Conservation (phyloP, 2,113 vertebrate genomes). For the Zosterops lateralis region DNA sequence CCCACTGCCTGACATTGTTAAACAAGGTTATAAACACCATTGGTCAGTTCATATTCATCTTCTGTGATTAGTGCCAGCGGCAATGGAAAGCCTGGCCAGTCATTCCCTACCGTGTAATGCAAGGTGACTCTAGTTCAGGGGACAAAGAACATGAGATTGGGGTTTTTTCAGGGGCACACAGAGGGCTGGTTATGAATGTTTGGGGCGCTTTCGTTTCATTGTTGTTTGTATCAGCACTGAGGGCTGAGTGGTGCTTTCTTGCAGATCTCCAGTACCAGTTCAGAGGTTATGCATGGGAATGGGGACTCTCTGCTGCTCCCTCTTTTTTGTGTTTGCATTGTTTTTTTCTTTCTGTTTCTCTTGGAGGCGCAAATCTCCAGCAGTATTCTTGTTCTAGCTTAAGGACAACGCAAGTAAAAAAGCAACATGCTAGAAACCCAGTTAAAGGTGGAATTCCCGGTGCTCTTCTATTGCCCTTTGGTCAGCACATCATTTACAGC, state of each 20-base stretch:
- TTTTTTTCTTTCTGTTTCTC: neutral
- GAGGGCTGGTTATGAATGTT: slow-evolving; percentile 20
- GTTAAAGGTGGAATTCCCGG: neutral
- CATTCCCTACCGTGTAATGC: slow-evolving; percentile 38
- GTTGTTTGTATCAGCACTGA: neutral
- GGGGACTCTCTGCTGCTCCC: neutral
- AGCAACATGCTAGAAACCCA: neutral
- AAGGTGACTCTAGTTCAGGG: slow-evolving; percentile 42
- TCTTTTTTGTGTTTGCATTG: neutral
- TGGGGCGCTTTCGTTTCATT: neutral
- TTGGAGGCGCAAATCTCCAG: neutral
- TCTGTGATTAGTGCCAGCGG: neutral
- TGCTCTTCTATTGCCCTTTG: neutral
- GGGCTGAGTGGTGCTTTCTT: neutral
- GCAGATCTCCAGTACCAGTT: neutral
- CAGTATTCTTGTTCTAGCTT: neutral
- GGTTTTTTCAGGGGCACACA: neutral
- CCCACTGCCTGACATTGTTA: neutral
- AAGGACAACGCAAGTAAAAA: neutral
- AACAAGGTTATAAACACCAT: slow-evolving; percentile 5
- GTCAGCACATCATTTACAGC: neutral
- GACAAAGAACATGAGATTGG: slow-evolving; percentile 12
- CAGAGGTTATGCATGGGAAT: neutral
- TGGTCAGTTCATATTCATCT: slow-evolving; percentile 19
- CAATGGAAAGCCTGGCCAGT: slow-evolving; percentile 25